Percentiles rank a stretch among this genome's conserved stretches.
phyloP scores from a whole-genome alignment of 2,888 invertebrate genomes.

The Polydrusus pterygomalis region DNA sequence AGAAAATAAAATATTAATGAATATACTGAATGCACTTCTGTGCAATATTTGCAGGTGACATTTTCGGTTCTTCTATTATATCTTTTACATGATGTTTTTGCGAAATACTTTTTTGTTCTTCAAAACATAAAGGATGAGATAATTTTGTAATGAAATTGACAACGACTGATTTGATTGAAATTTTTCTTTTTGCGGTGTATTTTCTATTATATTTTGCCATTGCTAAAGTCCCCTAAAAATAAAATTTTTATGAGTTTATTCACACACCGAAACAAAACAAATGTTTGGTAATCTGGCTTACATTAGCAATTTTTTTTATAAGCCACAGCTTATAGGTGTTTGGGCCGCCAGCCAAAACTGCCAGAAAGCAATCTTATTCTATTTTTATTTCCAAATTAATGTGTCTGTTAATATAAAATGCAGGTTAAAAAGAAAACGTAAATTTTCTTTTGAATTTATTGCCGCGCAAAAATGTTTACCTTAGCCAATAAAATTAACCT shows the following conservation, averaged over 20 bases:
- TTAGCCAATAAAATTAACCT: conserved; percentile 53
- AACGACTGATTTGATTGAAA: no score
- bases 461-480: conserved; percentile 55
- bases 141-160: no score
- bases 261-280: conserved; percentile 22
- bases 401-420: conserved; percentile 33
- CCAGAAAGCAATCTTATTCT: conserved; percentile 48
- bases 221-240: conserved; percentile 4
- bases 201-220: neutral
- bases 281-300: conserved; percentile 24
- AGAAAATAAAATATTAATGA: no score
- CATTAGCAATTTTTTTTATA: conserved; percentile 41
- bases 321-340: conserved; percentile 46
- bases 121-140: no score
- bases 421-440: conserved; percentile 40
- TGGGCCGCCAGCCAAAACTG: conserved; percentile 44
- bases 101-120: no score
- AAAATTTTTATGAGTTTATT: conserved; percentile 12
- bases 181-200: neutral
- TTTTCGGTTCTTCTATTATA: no score
- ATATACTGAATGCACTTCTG: no score
- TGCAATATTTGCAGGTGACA: no score
- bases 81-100: no score
- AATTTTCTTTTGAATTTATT: conserved; percentile 52
- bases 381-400: conserved; percentile 50